Evolutionary conservation across 2,113 vertebrate species (phyloP), one percentile per base, ranked within the genome.

Genomic region (Haemorhous mexicanus): DNA sequence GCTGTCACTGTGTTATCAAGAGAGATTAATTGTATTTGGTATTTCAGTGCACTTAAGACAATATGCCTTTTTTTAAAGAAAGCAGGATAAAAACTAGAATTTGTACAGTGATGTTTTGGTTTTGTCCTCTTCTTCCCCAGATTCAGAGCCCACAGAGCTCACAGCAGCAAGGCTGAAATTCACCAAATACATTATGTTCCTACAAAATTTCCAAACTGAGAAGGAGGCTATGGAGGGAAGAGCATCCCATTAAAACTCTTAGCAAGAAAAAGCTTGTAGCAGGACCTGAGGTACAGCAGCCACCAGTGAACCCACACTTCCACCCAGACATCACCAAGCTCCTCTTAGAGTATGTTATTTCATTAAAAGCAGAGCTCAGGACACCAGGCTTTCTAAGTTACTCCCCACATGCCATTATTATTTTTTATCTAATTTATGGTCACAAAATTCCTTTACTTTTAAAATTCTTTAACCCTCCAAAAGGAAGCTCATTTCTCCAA

Each of bases 351-450:
- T 1, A 2, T 1, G 2, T 55, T 55, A 58, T 61, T 87, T 68
- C 33, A 63, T 33, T 3, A 18, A 58, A 56, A 61, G 68, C 41
- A 81, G 35, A 73, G 61, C 24, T 81, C 64, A 66, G 67, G 67
- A 72, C 20, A 33, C 11, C n/a, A 85, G 39, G 32, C 37, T 75
- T 68, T 52, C 12, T 10, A 39, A 50, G 21, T 47, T 81, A 27
- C 35, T 67, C 14, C 8, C 3, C 12, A 30, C 1, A 0, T 21
- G 24, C 18, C 16, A 3, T 6, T 67, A 15, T 4, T 66, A 46
- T 33, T 90, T 86, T 66, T 46, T n/a, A 77, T n/a, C 12, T 62
- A 43, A 23, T 69, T 70, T 62, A 43, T 4, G 6, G 50, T 13
- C 61, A 88, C 5, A 43, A 30, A 53, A 81, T 58, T 35, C 10